These are phyloP conservation scores for Heliconius sara DNA, from an alignment of 2,888 invertebrate genomes.

Conservation along the genomic window DNA sequence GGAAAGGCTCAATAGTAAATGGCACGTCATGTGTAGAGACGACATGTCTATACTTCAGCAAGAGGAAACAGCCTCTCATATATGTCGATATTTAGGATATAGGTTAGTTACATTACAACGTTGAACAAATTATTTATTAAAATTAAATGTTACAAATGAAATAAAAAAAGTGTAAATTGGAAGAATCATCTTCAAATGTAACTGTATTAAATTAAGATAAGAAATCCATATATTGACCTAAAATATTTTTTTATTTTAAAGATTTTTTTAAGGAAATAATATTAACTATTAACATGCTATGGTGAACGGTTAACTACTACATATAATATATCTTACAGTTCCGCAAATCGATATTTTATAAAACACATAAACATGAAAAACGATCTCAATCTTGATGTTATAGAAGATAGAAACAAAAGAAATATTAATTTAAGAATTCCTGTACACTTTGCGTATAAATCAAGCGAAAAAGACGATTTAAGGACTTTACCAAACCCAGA, in stretches of 20 bases:
- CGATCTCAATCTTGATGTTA: conserved; percentile 54
- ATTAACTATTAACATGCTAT: background rate
- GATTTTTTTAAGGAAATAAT: background rate
- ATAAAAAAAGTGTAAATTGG: background rate
- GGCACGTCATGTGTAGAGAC: conserved; percentile 87
- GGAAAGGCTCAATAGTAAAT: conserved; percentile 84
- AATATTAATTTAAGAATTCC: conserved; percentile 55
- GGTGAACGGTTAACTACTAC: background rate
- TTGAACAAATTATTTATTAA: background rate
- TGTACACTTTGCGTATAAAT: conserved; percentile 66
- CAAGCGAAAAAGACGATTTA: conserved; percentile 53
- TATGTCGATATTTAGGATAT: conserved; percentile 88
- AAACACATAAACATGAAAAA: conserved; percentile 72
- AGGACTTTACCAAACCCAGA: conserved; percentile 68
- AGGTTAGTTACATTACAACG: conserved; percentile 64
- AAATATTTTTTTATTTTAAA: no score
- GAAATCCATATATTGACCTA: background rate
- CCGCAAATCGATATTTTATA: conserved; percentile 68
- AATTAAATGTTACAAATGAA: background rate
- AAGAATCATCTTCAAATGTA: no score
- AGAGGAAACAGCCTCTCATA: conserved; percentile 79
- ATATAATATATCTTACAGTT: conserved; percentile 56
- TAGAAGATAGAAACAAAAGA: conserved; percentile 58
- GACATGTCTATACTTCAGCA: conserved; percentile 71
- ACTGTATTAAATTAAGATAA: no score